Evolutionary conservation across 2,888 invertebrate genomes (phyloP), one percentile per base, ranked within the genome.

Genomic region (Tachina lurida): DNA sequence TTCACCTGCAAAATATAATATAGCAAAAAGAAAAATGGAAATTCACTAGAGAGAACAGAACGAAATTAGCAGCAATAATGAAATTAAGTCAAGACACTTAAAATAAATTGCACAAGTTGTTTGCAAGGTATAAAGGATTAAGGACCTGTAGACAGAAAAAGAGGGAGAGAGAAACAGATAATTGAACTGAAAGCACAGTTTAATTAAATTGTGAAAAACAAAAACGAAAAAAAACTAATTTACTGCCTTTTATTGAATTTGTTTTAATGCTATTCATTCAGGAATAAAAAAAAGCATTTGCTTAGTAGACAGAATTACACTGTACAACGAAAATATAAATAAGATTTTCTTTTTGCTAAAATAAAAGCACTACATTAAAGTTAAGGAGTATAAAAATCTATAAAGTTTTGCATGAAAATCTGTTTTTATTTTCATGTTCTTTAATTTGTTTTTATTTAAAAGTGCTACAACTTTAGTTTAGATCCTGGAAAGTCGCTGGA

Each of bases 1-100:
- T 93, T 94, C 94, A 93, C 94, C 94, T 94, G 84, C 41, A 77
- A 73, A 58, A 74, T 7, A 67, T n/a, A n/a, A n/a, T n/a, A 52
- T 7, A 75, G 5, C 54, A 19, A 19, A 49, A 17, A 62, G 62
- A 15, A 52, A 67, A 65, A 39, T 65, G 86, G 54, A 76, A 65
- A 82, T 62, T 43, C 39, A 56, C 13, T 22, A 56, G 56, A 70
- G 54, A 56, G 70, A 54, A 56, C 19, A 71, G 43, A 71, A 58
- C 5, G 9, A 45, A 71, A 58, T 67, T 71, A 74, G 49, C 17
- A 74, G 49, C 17, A 58, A 58, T 78, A 82, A 84, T 13, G 39
- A 31, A 62, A 82, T 85, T 45, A 54, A 76, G 19, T 45, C 41
- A 77, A 73, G 52, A 73, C 39, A 47, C 19, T 71, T 19, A 71